Percentiles rank a stretch among this genome's conserved stretches.
phyloP scores from a whole-genome alignment of 2,888 invertebrate species.

The Phrixothrix hirtus region DNA sequence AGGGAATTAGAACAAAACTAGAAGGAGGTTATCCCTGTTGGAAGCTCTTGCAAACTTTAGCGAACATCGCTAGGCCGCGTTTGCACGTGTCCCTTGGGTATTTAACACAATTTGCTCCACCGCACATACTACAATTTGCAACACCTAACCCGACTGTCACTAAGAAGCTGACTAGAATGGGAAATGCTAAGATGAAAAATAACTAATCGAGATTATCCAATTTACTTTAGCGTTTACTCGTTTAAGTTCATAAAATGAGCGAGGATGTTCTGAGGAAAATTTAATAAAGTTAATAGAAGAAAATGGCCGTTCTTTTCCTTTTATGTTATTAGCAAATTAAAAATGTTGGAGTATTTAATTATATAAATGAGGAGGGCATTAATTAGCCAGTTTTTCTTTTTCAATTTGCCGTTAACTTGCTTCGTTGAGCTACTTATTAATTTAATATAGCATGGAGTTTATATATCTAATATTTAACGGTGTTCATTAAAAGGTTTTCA shows the following conservation, averaged over 20 bases:
- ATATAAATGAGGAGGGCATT: too few relatives aligned
- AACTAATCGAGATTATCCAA: constrained; percentile 6
- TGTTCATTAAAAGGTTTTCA: too few relatives aligned
- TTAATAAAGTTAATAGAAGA: too few relatives aligned
- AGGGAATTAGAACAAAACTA: constrained; percentile 16
- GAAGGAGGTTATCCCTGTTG: constrained; percentile 14
- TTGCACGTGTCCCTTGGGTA: constrained; percentile 8
- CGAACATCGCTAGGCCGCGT: constrained; percentile 6
- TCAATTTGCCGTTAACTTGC: too few relatives aligned
- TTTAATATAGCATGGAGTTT: too few relatives aligned
- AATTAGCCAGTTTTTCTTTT: not conserved
- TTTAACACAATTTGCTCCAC: constrained; percentile 18
- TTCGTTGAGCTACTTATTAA: too few relatives aligned
- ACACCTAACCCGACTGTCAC: constrained; percentile 19
- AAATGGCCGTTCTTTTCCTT: too few relatives aligned
- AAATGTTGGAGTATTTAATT: too few relatives aligned
- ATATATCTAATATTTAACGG: too few relatives aligned
- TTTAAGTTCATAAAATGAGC: not conserved
- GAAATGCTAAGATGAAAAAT: constrained; percentile 7
- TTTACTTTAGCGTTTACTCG: constrained; percentile 2
- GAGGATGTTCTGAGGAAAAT: too few relatives aligned
- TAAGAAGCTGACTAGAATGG: constrained; percentile 12
- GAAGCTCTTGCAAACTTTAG: constrained; percentile 12
- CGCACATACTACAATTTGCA: constrained; percentile 17
- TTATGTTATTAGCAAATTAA: too few relatives aligned